Evolutionary conservation across 2,113 vertebrate species (phyloP), one percentile per base, ranked within the genome.

Genomic region (Cebidichthys violaceus): DNA sequence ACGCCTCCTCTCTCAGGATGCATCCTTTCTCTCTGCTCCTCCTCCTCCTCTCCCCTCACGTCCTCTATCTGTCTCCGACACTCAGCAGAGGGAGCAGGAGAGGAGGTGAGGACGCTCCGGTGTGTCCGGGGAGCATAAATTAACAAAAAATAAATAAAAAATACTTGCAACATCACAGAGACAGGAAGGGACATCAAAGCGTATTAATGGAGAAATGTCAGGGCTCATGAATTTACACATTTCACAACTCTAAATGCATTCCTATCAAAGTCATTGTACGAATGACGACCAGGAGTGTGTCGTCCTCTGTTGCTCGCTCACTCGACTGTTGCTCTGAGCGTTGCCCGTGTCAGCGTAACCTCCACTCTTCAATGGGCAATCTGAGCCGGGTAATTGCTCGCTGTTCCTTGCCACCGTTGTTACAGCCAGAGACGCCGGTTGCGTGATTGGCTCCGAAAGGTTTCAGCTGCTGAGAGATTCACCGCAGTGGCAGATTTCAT

Each of bases 1-100:
- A 71, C 80, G 66, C 83, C 80, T 72, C 81, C 69, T 79, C 73
- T 86, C 80, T 61, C 79, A 74, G 74, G 79, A 79, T 79, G 50
- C 75, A 50, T 62, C 79, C 81, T 60, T 76, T 70, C 62, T 81
- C 79, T 47, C 37, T 22, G 66, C 79, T 84, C 55, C 62, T 70
- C 79, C 62, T 70, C 79, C 70, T 74, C 57, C 52, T 54, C 71
- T 75, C 77, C 68, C 77, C 35, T 75, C 65, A 73, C 45, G 57
- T 64, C 78, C 67, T 79, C 82, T 88, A 59, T 92, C 85, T 84
- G 65, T 79, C 78, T 82, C 18, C 66, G 17, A 1, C 79, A 86
- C 69, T 83, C 82, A 68, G 80, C 73, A 7, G 54, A 59, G 72
- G 60, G 71, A 71, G 83, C 45, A 31, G 64, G 39, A 60, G 15